Evolutionary conservation across 2,113 vertebrate species (phyloP).

Genomic region (Monopterus albus): DNA sequence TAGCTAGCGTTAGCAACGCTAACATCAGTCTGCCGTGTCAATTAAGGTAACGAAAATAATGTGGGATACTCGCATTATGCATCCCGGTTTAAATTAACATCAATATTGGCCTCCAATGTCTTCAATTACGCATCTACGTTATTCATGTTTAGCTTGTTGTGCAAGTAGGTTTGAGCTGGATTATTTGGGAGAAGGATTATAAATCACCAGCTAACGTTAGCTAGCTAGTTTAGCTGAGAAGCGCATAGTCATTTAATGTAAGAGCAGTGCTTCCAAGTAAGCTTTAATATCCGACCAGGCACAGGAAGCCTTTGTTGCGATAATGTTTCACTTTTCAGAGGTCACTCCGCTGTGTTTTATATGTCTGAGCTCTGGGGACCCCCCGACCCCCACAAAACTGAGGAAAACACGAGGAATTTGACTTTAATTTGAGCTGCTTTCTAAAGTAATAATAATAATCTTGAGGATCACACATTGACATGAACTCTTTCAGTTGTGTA

Average conservation of each 20-base stretch:
- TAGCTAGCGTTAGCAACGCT: not conserved
- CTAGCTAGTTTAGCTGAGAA: slow-evolving; percentile 31
- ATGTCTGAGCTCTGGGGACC: too few species aligned
- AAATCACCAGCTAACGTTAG: too few species aligned
- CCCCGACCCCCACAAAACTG: too few species aligned
- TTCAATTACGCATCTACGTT: slow-evolving; percentile 49
- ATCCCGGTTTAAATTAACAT: not conserved
- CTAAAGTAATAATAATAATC: too few species aligned
- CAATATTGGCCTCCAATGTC: not conserved
- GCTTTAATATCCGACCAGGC: too few species aligned
- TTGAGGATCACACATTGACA: too few species aligned
- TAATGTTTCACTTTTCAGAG: not conserved
- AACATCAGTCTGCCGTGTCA: too few species aligned
- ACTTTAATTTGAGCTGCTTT: too few species aligned
- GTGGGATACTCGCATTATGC: not conserved
- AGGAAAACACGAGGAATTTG: too few species aligned
- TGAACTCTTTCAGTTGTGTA: too few species aligned
- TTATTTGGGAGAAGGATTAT: slow-evolving; percentile 57
- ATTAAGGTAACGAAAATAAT: not conserved
- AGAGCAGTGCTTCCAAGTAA: not conserved
- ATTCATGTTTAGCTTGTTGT: slow-evolving; percentile 56
- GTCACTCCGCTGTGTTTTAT: not conserved
- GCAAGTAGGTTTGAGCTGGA: slow-evolving; percentile 61
- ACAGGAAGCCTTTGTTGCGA: not conserved
- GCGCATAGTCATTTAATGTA: not conserved